Conservation (phyloP, 2,113 vertebrate species). For the Mustelus asterias region DNA sequence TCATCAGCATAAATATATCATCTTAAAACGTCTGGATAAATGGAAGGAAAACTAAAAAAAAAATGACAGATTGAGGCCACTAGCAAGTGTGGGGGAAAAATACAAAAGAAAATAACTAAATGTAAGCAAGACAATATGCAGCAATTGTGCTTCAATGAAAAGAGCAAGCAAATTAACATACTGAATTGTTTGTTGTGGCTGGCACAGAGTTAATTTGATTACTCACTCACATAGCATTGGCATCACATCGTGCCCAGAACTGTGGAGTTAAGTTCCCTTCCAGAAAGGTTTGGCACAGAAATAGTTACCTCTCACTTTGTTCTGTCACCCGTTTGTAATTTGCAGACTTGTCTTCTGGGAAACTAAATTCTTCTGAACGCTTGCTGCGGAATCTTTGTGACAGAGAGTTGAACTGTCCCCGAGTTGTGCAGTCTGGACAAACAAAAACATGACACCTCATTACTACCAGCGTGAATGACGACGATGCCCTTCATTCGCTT, state of each 20-base stretch:
- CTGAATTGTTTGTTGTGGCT: not conserved
- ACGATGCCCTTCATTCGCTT: not conserved
- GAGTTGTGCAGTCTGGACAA: slow-evolving; percentile 49
- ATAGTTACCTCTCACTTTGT: slow-evolving; percentile 45
- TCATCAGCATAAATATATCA: no score
- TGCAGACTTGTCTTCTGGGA: slow-evolving; percentile 52
- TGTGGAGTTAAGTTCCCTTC: not conserved
- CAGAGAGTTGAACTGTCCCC: slow-evolving; percentile 51
- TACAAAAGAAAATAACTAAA: not conserved
- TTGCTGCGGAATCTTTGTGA: slow-evolving; percentile 52
- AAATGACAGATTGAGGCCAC: not conserved
- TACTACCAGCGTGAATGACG: not conserved
- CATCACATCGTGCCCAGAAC: not conserved
- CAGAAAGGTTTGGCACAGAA: not conserved
- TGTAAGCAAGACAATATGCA: not conserved
- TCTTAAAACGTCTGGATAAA: not conserved
- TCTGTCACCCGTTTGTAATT: slow-evolving; percentile 33
- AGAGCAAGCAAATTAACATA: not conserved
- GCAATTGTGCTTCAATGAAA: not conserved
- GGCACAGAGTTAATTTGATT: not conserved
- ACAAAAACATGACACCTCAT: not conserved
- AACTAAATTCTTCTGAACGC: slow-evolving; percentile 56
- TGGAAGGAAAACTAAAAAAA: not conserved
- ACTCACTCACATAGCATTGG: not conserved
- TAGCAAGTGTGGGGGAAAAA: not conserved